Percentiles rank a stretch among this genome's conserved stretches.
Evolutionary conservation across 2,888 invertebrate genomes (phyloP).

Genomic region (Lampropteryx suffumata): DNA sequence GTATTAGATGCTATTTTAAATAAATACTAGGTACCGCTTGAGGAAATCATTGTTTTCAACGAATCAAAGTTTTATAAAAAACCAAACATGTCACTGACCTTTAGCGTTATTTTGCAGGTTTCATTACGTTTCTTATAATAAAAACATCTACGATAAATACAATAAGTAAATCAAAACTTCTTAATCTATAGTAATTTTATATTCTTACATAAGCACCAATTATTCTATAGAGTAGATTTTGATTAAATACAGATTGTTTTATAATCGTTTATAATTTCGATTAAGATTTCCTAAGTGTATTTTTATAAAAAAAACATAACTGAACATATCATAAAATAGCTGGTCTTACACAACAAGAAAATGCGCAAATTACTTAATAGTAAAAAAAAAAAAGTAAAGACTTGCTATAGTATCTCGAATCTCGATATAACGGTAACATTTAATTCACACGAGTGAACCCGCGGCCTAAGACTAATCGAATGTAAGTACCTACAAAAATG

Average conservation of each 20-base stretch:
- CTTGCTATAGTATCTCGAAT: too few species aligned
- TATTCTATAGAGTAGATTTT: not conserved
- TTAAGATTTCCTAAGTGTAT: constrained; percentile 35
- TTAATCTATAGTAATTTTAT: too few species aligned
- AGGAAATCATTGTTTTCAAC: too few species aligned
- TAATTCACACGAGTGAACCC: constrained; percentile 19
- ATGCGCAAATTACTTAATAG: not conserved
- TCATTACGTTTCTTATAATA: too few species aligned
- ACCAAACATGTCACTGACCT: too few species aligned
- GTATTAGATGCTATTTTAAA: not conserved
- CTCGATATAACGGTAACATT: constrained; percentile 4
- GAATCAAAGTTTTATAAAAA: too few species aligned
- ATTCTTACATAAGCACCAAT: constrained; percentile 5
- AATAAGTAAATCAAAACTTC: too few species aligned
- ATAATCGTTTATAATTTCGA: constrained; percentile 48
- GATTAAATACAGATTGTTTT: constrained; percentile 26
- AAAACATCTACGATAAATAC: too few species aligned
- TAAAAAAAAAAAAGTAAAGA: too few species aligned
- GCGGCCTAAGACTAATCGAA: constrained; percentile 39
- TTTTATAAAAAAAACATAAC: constrained; percentile 26
- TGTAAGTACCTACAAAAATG: constrained; percentile 39
- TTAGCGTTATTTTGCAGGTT: too few species aligned
- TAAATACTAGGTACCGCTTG: not conserved
- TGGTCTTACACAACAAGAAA: not conserved
- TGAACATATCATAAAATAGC: constrained; percentile 18